Percentiles rank a stretch among this genome's conserved stretches.
These are phyloP conservation scores for Oreochromis aureus DNA, from an alignment of 2,113 vertebrate genomes.

Conservation along the genomic window DNA sequence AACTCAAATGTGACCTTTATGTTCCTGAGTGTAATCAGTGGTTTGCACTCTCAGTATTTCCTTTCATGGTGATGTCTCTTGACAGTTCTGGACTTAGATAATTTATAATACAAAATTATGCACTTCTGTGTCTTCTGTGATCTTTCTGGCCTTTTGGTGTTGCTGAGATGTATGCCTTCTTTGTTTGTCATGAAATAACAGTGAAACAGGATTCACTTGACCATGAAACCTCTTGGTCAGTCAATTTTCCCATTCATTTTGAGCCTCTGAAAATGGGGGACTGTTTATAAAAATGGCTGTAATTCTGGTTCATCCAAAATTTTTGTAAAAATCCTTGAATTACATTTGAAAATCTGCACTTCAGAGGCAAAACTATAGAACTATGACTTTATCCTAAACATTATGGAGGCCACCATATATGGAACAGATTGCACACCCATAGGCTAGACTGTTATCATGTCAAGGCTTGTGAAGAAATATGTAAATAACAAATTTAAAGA, in stretches of 20 bases:
- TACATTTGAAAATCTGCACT: not conserved
- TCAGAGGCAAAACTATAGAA: not conserved
- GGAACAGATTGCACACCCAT: not conserved
- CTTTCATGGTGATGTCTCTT: not conserved
- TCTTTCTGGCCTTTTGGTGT: not conserved
- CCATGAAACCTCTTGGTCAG: not conserved
- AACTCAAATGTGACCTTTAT: not conserved
- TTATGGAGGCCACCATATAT: not conserved
- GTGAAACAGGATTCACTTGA: not conserved
- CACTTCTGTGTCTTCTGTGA: not conserved
- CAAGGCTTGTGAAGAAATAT: not conserved
- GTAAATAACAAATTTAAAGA: not conserved
- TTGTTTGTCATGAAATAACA: not conserved
- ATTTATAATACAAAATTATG: not conserved
- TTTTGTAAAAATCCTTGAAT: not conserved
- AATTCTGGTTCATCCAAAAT: accelerated
- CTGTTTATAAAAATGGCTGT: not conserved
- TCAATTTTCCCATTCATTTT: not conserved
- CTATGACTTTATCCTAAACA: not conserved
- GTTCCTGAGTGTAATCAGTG: not conserved
- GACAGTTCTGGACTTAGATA: not conserved
- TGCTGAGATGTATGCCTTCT: not conserved
- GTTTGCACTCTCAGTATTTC: not conserved
- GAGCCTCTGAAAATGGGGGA: not conserved
- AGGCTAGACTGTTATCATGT: not conserved